These are phyloP conservation scores for Eristalis intricaria DNA, from an alignment of 2,888 invertebrate species.

Conservation along the genomic window DNA sequence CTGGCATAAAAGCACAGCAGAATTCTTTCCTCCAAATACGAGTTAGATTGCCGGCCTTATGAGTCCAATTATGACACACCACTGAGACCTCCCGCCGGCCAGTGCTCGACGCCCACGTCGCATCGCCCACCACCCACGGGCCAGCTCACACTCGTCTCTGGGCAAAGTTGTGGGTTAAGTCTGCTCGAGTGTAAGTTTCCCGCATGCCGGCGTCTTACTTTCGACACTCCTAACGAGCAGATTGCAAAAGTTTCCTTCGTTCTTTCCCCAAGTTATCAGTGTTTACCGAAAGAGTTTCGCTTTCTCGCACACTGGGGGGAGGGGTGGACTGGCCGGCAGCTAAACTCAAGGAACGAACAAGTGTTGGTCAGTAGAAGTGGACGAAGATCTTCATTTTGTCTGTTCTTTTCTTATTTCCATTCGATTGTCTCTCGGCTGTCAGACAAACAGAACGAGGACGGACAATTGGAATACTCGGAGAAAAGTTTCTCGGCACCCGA, in stretches of 20 bases:
- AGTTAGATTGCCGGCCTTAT: not conserved
- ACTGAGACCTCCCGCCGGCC: not conserved
- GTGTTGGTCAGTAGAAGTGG: slow-evolving; percentile 28
- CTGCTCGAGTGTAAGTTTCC: not conserved
- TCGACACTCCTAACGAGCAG: slow-evolving; percentile 31
- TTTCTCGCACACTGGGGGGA: not conserved
- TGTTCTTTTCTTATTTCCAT: not conserved
- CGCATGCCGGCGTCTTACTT: not conserved
- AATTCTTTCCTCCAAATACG: not conserved
- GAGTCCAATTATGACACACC: slow-evolving; percentile 22
- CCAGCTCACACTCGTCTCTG: not conserved
- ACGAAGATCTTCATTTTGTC: not conserved
- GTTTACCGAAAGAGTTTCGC: slow-evolving; percentile 11
- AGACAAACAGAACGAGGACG: not conserved
- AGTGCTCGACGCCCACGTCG: too few species aligned
- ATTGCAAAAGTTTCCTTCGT: slow-evolving; percentile 26
- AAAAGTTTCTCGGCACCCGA: slow-evolving; percentile 30
- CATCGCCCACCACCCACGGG: not conserved
- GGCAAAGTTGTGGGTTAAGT: slow-evolving; percentile 4
- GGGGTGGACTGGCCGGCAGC: not conserved
- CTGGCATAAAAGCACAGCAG: not conserved
- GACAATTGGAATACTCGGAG: not conserved
- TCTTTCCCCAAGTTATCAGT: slow-evolving; percentile 5
- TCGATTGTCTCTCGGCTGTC: slow-evolving; percentile 17
- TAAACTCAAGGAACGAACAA: not conserved